Evolutionary conservation across 2,888 invertebrate species (phyloP).

Genomic region (Poecilobothrus nobilitatus): DNA sequence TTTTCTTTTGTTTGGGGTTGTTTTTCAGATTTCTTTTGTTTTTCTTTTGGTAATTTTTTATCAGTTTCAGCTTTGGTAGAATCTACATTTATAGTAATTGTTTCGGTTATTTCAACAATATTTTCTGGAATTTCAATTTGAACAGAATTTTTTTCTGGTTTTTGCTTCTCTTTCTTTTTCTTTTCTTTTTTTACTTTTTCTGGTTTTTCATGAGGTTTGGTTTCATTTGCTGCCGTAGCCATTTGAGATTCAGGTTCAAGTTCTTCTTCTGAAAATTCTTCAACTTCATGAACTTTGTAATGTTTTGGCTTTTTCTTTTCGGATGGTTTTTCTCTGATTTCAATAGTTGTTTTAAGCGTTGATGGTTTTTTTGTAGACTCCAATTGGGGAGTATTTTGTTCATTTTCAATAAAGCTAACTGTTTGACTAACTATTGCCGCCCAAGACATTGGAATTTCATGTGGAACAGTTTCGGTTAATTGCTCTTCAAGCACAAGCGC

Average conservation of each 20-base stretch:
- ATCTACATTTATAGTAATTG: not conserved
- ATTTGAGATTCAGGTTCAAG: not conserved
- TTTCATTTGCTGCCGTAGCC: too few relatives aligned
- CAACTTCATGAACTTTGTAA: slow-evolving; percentile 4
- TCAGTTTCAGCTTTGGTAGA: not conserved
- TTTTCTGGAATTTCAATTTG: slow-evolving; percentile 8
- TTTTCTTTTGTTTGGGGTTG: not conserved
- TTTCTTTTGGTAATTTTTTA: not conserved
- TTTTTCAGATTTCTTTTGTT: not conserved
- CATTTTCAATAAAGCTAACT: slow-evolving; percentile 5
- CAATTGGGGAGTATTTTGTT: not conserved
- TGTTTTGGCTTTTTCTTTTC: slow-evolving; percentile 10
- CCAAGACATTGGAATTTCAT: slow-evolving; percentile 16
- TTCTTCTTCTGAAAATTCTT: slow-evolving; percentile 15
- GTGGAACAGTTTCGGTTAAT: not conserved
- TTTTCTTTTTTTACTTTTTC: slow-evolving; percentile 9
- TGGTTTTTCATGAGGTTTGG: not conserved
- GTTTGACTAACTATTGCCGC: slow-evolving; percentile 17
- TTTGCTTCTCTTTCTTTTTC: slow-evolving; percentile 7
- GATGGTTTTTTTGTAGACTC: not conserved
- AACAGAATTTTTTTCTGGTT: slow-evolving; percentile 1
- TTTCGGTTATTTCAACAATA: not conserved
- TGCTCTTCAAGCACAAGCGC: too few relatives aligned
- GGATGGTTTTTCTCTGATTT: not conserved
- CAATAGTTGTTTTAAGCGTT: not conserved